phyloP scores from a whole-genome alignment of 2,113 vertebrate species.

The Okapia johnstoni region DNA sequence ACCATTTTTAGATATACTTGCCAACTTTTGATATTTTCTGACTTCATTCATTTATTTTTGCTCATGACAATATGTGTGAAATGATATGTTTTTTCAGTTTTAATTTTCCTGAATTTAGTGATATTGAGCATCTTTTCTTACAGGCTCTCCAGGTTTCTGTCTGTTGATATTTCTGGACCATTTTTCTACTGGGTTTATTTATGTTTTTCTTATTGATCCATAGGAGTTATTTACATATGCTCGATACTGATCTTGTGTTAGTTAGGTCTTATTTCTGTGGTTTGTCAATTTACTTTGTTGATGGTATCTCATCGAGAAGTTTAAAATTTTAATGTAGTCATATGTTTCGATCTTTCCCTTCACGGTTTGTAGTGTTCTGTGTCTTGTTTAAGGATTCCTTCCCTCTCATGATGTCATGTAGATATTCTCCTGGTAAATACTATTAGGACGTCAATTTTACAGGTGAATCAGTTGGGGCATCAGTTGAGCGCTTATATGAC shows the following conservation, averaged over 20 bases:
- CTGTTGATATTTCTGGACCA: neutral
- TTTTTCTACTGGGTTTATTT: neutral
- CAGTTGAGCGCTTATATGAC: neutral
- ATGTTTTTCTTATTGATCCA: neutral
- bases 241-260: neutral
- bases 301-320: neutral
- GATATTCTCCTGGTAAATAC: neutral
- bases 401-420: neutral
- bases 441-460: neutral
- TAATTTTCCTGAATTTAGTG: neutral
- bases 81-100: neutral
- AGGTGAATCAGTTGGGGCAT: neutral
- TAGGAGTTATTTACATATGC: neutral
- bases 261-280: neutral
- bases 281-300: neutral
- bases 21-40: neutral
- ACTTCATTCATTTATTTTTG: constrained; percentile 3
- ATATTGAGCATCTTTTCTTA: neutral
- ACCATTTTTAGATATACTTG: neutral
- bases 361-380: neutral
- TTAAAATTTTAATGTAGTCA: neutral
- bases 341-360: neutral
- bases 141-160: neutral
- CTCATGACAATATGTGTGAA: neutral
- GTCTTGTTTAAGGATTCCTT: neutral